These are phyloP conservation scores for Nomada flava DNA, from an alignment of 2,888 invertebrate genomes.

Conservation along the genomic window DNA sequence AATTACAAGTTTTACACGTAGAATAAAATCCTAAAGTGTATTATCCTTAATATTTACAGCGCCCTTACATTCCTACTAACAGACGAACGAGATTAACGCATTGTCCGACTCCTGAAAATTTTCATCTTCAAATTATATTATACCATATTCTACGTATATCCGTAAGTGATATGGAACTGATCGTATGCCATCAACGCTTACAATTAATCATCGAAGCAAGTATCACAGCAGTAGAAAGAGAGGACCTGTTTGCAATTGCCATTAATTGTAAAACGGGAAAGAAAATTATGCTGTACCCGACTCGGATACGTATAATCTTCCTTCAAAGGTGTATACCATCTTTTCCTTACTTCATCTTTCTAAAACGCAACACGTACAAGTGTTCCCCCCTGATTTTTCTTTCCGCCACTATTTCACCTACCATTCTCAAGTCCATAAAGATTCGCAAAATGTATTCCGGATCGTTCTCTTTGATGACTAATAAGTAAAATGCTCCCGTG, in stretches of 20 bases:
- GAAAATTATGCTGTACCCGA: not conserved
- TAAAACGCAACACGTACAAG: constrained; percentile 92
- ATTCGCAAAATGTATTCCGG: constrained; percentile 88
- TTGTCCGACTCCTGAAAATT: not conserved
- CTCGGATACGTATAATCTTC: too few species aligned
- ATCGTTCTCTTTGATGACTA: constrained; percentile 95
- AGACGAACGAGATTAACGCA: not conserved
- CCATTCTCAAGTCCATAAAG: constrained; percentile 87
- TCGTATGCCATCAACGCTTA: not conserved
- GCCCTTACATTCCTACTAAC: not conserved
- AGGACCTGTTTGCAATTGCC: too few species aligned
- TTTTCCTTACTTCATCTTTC: constrained; percentile 13
- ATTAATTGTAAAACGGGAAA: not conserved
- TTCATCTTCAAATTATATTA: too few species aligned
- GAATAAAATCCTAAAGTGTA: not conserved
- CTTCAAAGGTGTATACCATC: too few species aligned
- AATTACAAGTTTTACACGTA: constrained; percentile 25
- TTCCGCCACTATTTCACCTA: constrained; percentile 87
- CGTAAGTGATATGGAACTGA: not conserved
- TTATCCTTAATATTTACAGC: constrained; percentile 1
- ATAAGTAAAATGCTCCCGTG: constrained; percentile 93
- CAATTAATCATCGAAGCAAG: not conserved
- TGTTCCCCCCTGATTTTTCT: constrained; percentile 94
- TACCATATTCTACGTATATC: too few species aligned
- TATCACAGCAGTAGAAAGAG: too few species aligned